phyloP scores from a whole-genome alignment of 2,888 invertebrate genomes.

The Drosophila merina region DNA sequence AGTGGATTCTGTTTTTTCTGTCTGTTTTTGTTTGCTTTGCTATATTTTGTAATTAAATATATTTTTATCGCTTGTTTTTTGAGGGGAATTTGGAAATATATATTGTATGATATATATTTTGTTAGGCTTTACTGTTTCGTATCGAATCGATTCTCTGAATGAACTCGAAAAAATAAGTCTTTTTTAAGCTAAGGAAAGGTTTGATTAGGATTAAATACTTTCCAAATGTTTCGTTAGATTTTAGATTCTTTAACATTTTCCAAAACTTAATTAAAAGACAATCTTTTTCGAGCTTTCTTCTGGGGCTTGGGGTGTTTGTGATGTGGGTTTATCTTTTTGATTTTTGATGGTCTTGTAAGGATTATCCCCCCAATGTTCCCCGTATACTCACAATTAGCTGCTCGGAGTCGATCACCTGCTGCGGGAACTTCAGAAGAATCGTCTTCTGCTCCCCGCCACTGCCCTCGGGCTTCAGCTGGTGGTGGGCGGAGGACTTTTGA shows the following conservation, averaged over 20 bases:
- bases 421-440: constrained; percentile 83
- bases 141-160: constrained; percentile 32
- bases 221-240: not conserved
- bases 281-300: not conserved
- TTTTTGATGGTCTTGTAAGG: not conserved
- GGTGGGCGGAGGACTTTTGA: constrained; percentile 71
- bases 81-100: constrained; percentile 25
- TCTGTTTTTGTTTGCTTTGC: constrained; percentile 28
- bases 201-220: not conserved
- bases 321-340: not conserved
- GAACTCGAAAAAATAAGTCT: not conserved
- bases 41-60: not conserved
- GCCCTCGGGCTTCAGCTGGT: constrained; percentile 60
- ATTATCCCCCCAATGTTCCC: not conserved
- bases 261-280: not conserved
- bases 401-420: constrained; percentile 81
- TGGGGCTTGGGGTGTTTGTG: constrained; percentile 12
- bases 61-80: constrained; percentile 2
- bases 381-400: constrained; percentile 82
- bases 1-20: constrained; percentile 21
- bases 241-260: not conserved
- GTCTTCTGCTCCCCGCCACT: constrained; percentile 80
- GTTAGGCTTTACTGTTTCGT: constrained; percentile 27
- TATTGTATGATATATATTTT: not conserved
- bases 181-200: not conserved